Conservation (phyloP, 92 coral and sea anemone species). For the Palythoa caribaeorum region DNA sequence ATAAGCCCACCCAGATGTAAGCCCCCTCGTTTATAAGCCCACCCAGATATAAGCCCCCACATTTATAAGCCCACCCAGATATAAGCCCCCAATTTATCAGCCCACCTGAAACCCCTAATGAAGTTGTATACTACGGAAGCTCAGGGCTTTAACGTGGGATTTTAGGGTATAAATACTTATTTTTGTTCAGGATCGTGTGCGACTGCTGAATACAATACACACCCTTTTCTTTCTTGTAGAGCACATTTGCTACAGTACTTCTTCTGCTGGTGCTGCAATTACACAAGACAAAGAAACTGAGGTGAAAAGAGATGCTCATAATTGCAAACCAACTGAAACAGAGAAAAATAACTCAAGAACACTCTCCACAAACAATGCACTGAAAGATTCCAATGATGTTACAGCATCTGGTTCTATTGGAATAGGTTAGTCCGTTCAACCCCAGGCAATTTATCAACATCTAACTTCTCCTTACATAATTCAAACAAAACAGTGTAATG, state of each 20-base stretch:
- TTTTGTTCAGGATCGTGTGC: background rate
- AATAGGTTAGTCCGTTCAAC: background rate
- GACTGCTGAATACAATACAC: too few species aligned
- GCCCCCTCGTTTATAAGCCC: too few species aligned
- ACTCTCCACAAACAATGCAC: background rate
- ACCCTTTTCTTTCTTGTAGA: background rate
- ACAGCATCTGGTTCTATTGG: background rate
- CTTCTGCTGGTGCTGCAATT: background rate
- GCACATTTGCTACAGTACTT: background rate
- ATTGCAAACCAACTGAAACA: background rate
- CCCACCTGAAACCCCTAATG: too few species aligned
- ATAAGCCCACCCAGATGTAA: too few species aligned
- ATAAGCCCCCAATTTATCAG: too few species aligned
- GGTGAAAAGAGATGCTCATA: background rate
- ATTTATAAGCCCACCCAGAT: too few species aligned
- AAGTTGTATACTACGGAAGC: too few species aligned
- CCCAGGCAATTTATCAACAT: too few species aligned
- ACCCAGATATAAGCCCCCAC: too few species aligned
- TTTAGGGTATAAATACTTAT: background rate
- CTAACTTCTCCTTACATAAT: too few species aligned
- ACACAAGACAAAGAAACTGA: background rate
- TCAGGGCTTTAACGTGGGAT: too few species aligned
- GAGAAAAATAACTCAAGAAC: background rate
- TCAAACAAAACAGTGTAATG: too few species aligned
- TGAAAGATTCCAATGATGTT: background rate